Evolutionary conservation across 2,113 vertebrate genomes (phyloP).

Genomic region (Sphyrna mokarran): DNA sequence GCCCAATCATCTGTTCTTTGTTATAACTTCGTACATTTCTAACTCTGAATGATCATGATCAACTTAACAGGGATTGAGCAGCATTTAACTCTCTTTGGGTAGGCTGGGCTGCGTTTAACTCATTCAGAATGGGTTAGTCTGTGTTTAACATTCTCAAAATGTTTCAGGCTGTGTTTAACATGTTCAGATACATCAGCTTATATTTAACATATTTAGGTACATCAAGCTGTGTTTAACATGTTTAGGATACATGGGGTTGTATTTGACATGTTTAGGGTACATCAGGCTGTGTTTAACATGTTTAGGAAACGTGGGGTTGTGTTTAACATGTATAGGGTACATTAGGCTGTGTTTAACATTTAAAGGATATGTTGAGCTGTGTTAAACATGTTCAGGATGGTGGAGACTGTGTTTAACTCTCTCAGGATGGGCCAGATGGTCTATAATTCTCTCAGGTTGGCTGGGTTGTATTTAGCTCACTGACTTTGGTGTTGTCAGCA

Average conservation of each 20-base stretch:
- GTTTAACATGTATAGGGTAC: background rate
- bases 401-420: background rate
- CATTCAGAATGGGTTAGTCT: background rate
- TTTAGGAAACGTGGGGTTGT: background rate
- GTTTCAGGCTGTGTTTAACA: background rate
- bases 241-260: background rate
- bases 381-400: no score
- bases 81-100: background rate
- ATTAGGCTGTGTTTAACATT: no score
- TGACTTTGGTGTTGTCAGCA: background rate
- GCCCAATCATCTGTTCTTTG: background rate
- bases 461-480: background rate
- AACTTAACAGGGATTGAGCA: background rate
- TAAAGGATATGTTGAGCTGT: no score
- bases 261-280: background rate
- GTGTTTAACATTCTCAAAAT: no score
- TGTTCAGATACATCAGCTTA: no score
- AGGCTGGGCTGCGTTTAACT: background rate
- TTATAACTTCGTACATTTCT: background rate
- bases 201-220: no score
- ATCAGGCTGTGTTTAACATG: no score
- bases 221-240: no score
- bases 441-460: background rate
- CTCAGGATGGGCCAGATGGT: background rate
- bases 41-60: background rate